Percentiles rank a stretch among this genome's conserved stretches.
phyloP scores from a whole-genome alignment of 2,797 vertebrate species.

The Poecilia gillii region DNA sequence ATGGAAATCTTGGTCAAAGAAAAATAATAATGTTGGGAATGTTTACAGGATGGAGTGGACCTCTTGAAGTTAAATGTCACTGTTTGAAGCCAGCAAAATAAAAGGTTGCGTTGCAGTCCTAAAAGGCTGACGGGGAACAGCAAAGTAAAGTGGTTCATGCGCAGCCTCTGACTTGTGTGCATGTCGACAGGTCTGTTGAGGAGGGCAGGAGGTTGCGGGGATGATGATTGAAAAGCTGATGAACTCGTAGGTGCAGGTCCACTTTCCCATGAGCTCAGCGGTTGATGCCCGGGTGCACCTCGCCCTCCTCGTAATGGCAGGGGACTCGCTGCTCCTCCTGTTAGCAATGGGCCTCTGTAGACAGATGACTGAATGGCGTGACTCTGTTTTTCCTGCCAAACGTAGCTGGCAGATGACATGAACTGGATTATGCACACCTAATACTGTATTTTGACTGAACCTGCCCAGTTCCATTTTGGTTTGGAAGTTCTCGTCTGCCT shows the following conservation, averaged over 20 bases:
- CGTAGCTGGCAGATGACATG: conserved; percentile 33
- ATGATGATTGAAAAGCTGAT: not conserved
- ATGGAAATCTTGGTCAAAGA: conserved; percentile 73
- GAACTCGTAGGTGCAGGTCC: conserved; percentile 25
- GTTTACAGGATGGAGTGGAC: conserved; percentile 65
- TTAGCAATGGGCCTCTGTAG: conserved; percentile 46
- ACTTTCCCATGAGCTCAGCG: conserved; percentile 20
- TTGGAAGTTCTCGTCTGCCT: not conserved
- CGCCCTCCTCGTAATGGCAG: conserved; percentile 14
- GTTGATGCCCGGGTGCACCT: conserved; percentile 18
- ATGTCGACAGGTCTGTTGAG: not conserved
- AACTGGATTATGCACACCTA: conserved; percentile 15
- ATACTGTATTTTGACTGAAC: not conserved
- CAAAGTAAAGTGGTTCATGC: conserved; percentile 8
- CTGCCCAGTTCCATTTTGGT: not conserved
- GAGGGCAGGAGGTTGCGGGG: too few relatives aligned
- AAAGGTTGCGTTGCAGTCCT: conserved; percentile 47
- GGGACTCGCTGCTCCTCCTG: conserved; percentile 31
- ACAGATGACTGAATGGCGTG: conserved; percentile 64
- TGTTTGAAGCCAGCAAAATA: conserved; percentile 55
- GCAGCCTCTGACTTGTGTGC: not conserved
- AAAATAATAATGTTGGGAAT: conserved; percentile 78
- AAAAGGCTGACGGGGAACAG: conserved; percentile 16
- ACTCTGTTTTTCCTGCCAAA: conserved; percentile 9
- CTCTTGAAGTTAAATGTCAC: conserved; percentile 67